Base-by-base conservation (phyloP, 2,113 vertebrate species). In the Pseudopodoces humilis region DNA sequence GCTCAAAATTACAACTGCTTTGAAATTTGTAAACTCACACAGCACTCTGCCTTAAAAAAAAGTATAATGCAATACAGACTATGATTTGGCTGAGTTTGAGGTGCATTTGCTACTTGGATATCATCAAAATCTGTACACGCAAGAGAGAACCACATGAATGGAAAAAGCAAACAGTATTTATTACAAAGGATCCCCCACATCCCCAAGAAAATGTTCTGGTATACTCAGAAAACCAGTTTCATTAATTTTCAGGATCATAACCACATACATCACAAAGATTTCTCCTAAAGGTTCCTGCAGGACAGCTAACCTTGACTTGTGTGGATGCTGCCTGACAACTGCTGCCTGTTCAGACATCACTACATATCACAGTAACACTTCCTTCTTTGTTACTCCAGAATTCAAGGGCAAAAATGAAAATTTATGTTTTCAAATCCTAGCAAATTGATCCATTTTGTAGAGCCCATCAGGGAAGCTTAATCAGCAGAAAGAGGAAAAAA, bases 111-210 rank as follows among this genome's bases (percentile, higher is more conserved):
- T 83, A 53, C 41, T 56, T 27, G 13, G 47, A 4, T 82, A 46
- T 68, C 37, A 62, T 23, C 20, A 90, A 80, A 90, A 41, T 35
- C 83, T 50, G 58, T n/a, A 17, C 31, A 25, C n/a, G 33, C n/a
- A 65, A 68, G 33, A 62, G 15, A 77, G 25, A 83, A 58, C 9
- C 31, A 77, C 14, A 27, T 59, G 47, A 77, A 71, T 8, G 31
- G 41, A 53, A 64, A 68, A 71, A 82, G 63, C 10, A 37, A 81
- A 27, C 7, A 44, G 39, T 22, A 31, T 8, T 33, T 33, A 63
- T 4, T 30, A 63, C 0, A 4, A 59, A 35, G 37, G 35, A 83
- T 12, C 19, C 6, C 9, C 10, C 14, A 23, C 0, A 0, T 27
- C 11, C 19, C 20, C 31, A 20, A 39, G 62, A 88, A 84, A 67